Base-by-base conservation (phyloP, 2,888 invertebrate genomes). In the Lutraria lutraria region DNA sequence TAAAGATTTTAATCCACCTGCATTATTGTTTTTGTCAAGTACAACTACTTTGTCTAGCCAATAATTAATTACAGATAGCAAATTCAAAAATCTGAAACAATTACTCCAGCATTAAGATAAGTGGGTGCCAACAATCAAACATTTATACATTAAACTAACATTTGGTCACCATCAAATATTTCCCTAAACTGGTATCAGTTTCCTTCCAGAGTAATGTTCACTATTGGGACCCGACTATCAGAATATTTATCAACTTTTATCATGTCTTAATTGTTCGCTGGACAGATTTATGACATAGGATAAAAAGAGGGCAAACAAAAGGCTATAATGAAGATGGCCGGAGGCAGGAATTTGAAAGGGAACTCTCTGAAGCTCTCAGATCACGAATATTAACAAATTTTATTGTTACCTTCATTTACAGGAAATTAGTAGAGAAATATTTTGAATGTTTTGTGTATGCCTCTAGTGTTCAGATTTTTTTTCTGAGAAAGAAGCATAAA, bases 241-340 rank as follows among this genome's bases (percentile, higher is more conserved):
- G 76, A 86, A 88, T 52, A 81, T 88, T 91, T 89, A 91, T 89
- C 89, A 89, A 85, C n/a, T 80, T 88, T 91, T 90, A 91, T 91
- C 91, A 85, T 85, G 83, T 81, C 85, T 85, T 90, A 91, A 91
- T 91, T 88, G 89, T 82, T 88, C 56, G 68, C 63, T 52, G 52
- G 90, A 90, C 88, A 91, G 85, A 87, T 91, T 91, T 91, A 91
- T 90, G 91, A 87, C 72, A 60, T 25, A 63, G 83, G n/a, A 52
- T 83, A 89, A 88, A 89, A 80, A 83, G 89, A 83, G 86, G 89
- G 83, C 87, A 88, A 60, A 83, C 85, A 79, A 25, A 56, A 85
- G 54, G 85, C 54, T 53, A 68, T 54, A 76, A 76, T 79, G 85
- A 76, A 85, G 79, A 79, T 80, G 85, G 80, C 54, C 80, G 43